Percentiles rank a stretch among this genome's conserved stretches.
phyloP scores from a whole-genome alignment of 2,797 vertebrate species.

The Liparis tanakae region DNA sequence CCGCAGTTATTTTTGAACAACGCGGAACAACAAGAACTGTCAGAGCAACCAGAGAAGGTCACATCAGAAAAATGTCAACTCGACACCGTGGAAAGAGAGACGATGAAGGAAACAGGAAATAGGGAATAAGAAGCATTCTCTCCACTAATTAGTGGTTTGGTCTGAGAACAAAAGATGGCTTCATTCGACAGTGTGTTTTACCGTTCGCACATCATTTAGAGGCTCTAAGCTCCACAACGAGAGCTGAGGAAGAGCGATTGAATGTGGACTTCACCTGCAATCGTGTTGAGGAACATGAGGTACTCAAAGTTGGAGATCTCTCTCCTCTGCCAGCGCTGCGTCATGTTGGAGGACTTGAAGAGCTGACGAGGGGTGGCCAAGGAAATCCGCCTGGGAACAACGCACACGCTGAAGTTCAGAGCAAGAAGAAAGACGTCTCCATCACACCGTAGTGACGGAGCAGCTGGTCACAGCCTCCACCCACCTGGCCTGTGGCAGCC shows the following conservation, averaged over 20 bases:
- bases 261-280: constrained; percentile 89
- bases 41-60: constrained; percentile 4
- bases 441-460: neutral
- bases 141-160: neutral
- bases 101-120: neutral
- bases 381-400: constrained; percentile 90
- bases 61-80: constrained; percentile 1
- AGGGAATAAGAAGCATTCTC: neutral
- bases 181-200: constrained; percentile 1
- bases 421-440: neutral
- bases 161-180: neutral
- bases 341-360: constrained; percentile 99
- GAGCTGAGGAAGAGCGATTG: neutral
- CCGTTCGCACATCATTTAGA: constrained; percentile 2
- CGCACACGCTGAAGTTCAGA: neutral
- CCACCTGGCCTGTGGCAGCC: constrained; percentile 98
- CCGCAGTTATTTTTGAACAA: constrained; percentile 23
- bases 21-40: neutral
- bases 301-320: constrained; percentile 99
- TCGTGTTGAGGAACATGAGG: constrained; percentile 99
- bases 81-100: constrained; percentile 1
- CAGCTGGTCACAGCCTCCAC: neutral
- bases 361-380: constrained; percentile 96
- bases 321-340: constrained; percentile 98
- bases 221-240: neutral